These are phyloP conservation scores for Phyllotis vaccarum DNA, from an alignment of 2,797 vertebrate species.

Conservation along the genomic window DNA sequence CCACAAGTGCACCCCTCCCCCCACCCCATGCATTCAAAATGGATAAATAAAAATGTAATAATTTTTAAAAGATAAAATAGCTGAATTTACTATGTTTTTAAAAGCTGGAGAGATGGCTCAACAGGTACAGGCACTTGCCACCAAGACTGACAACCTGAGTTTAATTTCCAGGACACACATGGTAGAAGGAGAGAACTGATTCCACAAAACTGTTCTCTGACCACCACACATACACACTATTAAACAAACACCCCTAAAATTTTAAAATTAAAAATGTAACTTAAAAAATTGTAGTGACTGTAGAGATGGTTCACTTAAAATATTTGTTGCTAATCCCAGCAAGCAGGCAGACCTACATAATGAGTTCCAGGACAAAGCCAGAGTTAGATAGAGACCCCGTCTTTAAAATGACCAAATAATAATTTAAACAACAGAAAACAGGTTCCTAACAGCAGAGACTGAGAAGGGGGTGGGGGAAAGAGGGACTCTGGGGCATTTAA, in stretches of 20 bases:
- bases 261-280: neutral
- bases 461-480: neutral
- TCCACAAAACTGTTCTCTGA: neutral
- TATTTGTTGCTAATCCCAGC: neutral
- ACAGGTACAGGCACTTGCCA: neutral
- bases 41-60: neutral
- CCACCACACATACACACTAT: neutral
- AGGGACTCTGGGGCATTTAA: too few relatives aligned
- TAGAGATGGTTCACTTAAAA: neutral
- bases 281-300: neutral
- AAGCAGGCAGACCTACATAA: too few relatives aligned
- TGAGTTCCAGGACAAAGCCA: neutral
- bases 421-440: neutral
- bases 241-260: neutral
- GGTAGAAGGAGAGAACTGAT: neutral
- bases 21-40: neutral
- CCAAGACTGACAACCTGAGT: neutral
- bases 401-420: neutral
- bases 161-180: neutral
- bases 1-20: neutral
- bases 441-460: conserved; percentile 30
- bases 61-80: neutral
- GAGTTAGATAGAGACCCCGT: neutral
- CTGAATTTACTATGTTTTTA: neutral
- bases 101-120: neutral